Evolutionary conservation across 2,888 invertebrate genomes (phyloP).

Genomic region (Oeneis ivallda): DNA sequence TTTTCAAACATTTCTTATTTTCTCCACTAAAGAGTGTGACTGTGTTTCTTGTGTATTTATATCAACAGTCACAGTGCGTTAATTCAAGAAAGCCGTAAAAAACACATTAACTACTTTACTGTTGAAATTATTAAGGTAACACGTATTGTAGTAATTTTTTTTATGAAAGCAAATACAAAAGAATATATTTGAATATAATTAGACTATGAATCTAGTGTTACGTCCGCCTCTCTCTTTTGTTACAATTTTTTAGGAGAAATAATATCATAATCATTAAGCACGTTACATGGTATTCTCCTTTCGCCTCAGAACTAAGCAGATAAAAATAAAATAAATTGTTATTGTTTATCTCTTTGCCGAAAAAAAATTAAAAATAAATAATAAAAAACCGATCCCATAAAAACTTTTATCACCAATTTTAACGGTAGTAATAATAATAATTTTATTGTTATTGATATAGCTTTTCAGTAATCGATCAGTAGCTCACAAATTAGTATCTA

Average conservation of each 20-base stretch:
- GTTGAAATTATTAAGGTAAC: constrained; percentile 48
- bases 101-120: constrained; percentile 62
- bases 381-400: no score
- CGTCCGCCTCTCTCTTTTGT: constrained; percentile 32
- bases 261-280: not conserved
- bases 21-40: not conserved
- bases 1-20: not conserved
- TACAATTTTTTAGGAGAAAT: not conserved
- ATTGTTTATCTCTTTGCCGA: no score
- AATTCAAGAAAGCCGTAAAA: constrained; percentile 64
- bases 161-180: constrained; percentile 27
- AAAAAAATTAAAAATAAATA: no score
- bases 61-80: constrained; percentile 62
- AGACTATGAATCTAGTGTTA: constrained; percentile 23
- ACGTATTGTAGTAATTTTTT: constrained; percentile 32
- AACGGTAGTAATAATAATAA: no score
- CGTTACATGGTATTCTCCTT: not conserved
- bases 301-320: not conserved
- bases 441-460: no score
- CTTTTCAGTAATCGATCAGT: no score
- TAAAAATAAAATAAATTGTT: no score
- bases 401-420: no score
- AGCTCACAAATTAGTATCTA: no score
- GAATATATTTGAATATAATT: constrained; percentile 29
- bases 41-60: constrained; percentile 15